Evolutionary conservation across 2,113 vertebrate genomes (phyloP).

Genomic region (Mirza zaza): DNA sequence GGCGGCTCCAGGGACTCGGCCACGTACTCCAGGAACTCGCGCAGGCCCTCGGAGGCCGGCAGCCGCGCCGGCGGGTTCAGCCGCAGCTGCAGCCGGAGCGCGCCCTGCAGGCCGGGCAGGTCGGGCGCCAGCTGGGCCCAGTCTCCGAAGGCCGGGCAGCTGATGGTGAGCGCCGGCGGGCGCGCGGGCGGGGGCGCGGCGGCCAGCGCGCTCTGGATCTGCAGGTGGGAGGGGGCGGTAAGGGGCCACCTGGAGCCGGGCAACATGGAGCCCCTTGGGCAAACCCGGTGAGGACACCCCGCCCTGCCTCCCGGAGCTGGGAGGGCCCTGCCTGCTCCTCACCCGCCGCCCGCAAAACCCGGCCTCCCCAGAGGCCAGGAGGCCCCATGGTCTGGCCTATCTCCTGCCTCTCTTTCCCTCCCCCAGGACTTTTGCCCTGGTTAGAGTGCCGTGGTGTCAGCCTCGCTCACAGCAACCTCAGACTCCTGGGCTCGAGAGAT

Average conservation of each 20-base stretch:
- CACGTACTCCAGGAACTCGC: constrained; percentile 94
- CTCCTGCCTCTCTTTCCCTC: not conserved
- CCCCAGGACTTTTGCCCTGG: too few species aligned
- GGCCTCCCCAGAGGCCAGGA: not conserved
- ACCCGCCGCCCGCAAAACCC: not conserved
- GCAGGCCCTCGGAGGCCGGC: constrained; percentile 92
- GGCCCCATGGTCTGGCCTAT: not conserved
- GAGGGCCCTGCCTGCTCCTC: not conserved
- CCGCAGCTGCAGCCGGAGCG: constrained; percentile 87
- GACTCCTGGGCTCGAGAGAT: too few species aligned
- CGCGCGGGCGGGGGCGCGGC: constrained; percentile 76
- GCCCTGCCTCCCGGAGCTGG: too few species aligned
- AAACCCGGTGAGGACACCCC: not conserved
- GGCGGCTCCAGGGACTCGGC: constrained; percentile 91
- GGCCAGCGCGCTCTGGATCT: constrained; percentile 89
- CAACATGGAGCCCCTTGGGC: not conserved
- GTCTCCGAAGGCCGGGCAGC: constrained; percentile 88
- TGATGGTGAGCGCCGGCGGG: constrained; percentile 86
- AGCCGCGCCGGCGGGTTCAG: constrained; percentile 87
- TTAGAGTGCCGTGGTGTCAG: too few species aligned
- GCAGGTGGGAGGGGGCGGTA: not conserved
- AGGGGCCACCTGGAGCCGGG: not conserved
- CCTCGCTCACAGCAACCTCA: too few species aligned
- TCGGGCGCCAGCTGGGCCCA: constrained; percentile 87
- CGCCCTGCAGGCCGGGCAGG: constrained; percentile 85